Evolutionary conservation across 2,113 vertebrate genomes (phyloP).

Genomic region (Psephotus haematonotus): DNA sequence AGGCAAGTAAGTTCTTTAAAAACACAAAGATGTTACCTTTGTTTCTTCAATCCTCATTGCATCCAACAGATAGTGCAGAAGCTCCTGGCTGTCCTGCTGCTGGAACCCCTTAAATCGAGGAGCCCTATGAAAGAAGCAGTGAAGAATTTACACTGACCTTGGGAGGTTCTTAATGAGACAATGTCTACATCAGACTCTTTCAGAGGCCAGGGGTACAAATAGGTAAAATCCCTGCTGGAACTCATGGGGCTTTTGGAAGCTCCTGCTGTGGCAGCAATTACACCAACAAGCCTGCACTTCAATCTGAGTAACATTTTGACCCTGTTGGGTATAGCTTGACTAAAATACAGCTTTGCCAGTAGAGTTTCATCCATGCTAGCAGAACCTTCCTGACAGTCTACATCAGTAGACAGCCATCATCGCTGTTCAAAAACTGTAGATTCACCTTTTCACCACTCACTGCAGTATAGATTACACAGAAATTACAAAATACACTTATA

Average conservation of each 20-base stretch:
- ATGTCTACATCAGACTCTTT: background rate
- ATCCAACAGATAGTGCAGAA: conserved; percentile 94
- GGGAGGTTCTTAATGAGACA: background rate
- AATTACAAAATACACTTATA: background rate
- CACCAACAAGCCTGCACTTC: background rate
- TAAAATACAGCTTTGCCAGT: background rate
- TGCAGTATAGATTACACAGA: background rate
- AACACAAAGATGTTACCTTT: conserved; percentile 79
- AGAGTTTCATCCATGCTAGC: background rate
- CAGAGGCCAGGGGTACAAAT: background rate
- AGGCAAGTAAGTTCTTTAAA: background rate
- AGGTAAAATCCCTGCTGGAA: background rate
- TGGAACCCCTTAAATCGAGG: conserved; percentile 98
- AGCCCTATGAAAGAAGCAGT: conserved; percentile 73
- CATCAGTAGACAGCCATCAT: background rate
- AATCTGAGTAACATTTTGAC: background rate
- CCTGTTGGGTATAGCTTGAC: background rate
- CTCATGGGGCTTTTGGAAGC: background rate
- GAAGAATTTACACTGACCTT: background rate
- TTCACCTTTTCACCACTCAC: background rate
- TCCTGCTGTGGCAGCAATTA: background rate
- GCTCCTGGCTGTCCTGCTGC: conserved; percentile 97
- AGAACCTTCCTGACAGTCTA: background rate
- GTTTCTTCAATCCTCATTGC: conserved; percentile 95
- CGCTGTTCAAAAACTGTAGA: background rate